Evolutionary conservation across 1,140 invertebrate species (phyloP).

Genomic region (Drosophila bocki): DNA sequence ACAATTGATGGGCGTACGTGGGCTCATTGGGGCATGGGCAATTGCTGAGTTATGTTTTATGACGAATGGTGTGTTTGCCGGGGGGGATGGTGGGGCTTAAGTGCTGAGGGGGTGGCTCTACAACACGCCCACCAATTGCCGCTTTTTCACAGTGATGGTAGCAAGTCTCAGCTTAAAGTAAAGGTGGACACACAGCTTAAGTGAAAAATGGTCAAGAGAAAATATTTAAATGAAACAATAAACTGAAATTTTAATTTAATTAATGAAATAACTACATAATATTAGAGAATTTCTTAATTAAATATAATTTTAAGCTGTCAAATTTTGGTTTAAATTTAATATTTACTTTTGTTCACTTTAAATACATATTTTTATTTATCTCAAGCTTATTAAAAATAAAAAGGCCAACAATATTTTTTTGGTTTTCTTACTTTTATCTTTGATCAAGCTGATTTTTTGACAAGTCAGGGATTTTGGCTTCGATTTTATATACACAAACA

Average conservation of each 20-base stretch:
- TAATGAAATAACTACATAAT: too few species aligned
- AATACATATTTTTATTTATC: not conserved
- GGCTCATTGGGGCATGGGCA: conserved; percentile 73
- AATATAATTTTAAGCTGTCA: not conserved
- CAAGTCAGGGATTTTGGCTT: not conserved
- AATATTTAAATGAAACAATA: not conserved
- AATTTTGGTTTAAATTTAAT: not conserved
- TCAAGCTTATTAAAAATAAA: not conserved
- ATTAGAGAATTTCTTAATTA: not conserved
- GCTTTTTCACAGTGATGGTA: not conserved
- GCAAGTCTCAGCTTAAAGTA: not conserved
- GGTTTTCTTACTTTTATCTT: not conserved
- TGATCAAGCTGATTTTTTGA: conserved; percentile 3
- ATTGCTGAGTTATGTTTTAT: conserved; percentile 82
- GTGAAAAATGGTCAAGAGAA: not conserved
- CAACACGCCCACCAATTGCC: conserved; percentile 40
- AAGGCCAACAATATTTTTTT: not conserved
- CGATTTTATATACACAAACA: conserved; percentile 12
- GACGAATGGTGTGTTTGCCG: conserved; percentile 52
- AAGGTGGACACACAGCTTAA: not conserved
- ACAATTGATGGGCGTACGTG: conserved; percentile 83
- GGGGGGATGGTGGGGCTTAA: conserved; percentile 1
- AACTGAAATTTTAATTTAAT: not conserved
- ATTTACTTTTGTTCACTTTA: too few species aligned
- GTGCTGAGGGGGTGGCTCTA: conserved; percentile 12